Conservation (phyloP, 2,113 vertebrate genomes). For the Cnemophilus loriae region DNA sequence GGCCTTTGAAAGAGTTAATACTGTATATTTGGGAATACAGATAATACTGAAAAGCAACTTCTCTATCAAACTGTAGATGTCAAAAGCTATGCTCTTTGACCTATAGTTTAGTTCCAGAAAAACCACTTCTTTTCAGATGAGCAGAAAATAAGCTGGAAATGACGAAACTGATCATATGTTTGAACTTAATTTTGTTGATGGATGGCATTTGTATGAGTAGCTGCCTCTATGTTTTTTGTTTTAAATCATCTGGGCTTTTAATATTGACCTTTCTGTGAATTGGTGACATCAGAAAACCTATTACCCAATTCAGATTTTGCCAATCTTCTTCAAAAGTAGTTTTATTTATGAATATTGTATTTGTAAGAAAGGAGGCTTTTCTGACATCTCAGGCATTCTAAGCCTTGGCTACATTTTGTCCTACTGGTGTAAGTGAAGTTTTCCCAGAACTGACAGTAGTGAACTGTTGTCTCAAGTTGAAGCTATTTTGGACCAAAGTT, state of each 20-base stretch:
- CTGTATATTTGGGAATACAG: not conserved
- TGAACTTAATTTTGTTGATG: slow-evolving; percentile 38
- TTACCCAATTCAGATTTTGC: slow-evolving; percentile 10
- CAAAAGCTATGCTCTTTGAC: slow-evolving; percentile 21
- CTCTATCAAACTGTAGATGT: not conserved
- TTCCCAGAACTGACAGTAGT: slow-evolving; percentile 24
- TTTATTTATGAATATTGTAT: not conserved
- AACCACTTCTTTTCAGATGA: not conserved
- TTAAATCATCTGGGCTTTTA: slow-evolving; percentile 21
- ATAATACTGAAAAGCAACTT: not conserved
- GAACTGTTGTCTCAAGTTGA: not conserved
- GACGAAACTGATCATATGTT: slow-evolving; percentile 32
- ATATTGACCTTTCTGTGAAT: slow-evolving; percentile 22
- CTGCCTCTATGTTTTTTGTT: not conserved
- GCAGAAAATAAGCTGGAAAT: slow-evolving; percentile 27
- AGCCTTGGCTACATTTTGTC: not conserved
- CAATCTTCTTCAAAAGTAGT: slow-evolving; percentile 21
- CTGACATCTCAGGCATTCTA: not conserved
- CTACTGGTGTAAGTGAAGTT: not conserved
- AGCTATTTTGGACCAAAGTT: slow-evolving; percentile 36
- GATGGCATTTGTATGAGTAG: not conserved
- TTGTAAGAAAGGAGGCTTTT: slow-evolving; percentile 2
- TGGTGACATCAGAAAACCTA: slow-evolving; percentile 37
- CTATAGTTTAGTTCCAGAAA: slow-evolving; percentile 17
- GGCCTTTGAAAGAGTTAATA: not conserved